phyloP scores from a whole-genome alignment of 2,888 invertebrate species.

The Ophion ellenae region DNA sequence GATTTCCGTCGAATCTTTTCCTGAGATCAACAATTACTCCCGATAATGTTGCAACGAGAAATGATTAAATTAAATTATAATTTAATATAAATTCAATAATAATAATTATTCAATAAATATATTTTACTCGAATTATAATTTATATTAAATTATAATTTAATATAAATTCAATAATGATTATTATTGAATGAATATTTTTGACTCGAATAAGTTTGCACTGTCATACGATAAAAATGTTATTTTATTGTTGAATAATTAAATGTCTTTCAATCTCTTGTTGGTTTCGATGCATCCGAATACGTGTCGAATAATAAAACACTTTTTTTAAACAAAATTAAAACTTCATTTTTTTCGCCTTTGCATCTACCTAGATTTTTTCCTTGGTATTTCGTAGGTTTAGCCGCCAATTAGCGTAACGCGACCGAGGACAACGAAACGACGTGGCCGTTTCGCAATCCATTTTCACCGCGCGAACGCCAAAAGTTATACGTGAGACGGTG shows the following conservation, averaged over 20 bases:
- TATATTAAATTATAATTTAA: too few relatives aligned
- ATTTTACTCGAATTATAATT: background rate
- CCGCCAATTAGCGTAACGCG: background rate
- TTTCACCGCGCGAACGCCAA: conserved; percentile 4
- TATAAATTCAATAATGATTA: too few relatives aligned
- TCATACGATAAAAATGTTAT: background rate
- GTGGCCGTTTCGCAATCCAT: conserved; percentile 24
- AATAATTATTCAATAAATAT: background rate
- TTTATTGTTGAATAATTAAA: background rate
- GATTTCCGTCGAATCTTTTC: too few relatives aligned
- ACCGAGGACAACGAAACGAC: conserved; percentile 20
- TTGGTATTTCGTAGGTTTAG: background rate
- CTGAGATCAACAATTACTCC: too few relatives aligned
- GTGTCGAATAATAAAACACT: background rate
- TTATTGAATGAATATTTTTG: background rate
- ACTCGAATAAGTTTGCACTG: background rate
- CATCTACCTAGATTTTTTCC: background rate
- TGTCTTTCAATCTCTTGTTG: background rate
- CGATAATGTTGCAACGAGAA: too few relatives aligned
- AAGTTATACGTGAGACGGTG: conserved; percentile 2
- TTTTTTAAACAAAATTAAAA: background rate
- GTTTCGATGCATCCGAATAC: background rate
- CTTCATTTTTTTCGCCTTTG: background rate
- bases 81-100: too few relatives aligned
- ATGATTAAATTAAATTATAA: too few relatives aligned